Evolutionary conservation across 2,113 vertebrate species (phyloP).

Genomic region (Morone chrysops): DNA sequence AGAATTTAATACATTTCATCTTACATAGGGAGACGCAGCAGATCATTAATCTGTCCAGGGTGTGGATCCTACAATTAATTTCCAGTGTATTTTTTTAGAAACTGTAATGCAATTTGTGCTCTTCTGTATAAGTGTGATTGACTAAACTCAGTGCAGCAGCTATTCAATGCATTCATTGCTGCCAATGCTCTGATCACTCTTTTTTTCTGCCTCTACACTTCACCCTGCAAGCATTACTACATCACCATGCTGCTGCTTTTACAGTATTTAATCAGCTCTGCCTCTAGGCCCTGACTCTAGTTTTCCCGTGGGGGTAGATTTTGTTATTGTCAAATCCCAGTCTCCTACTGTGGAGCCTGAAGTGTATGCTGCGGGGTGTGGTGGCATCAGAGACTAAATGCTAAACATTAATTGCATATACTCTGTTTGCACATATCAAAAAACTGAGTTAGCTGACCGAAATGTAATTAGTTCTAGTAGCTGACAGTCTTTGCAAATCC

Average conservation of each 20-base stretch:
- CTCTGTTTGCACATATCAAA: constrained; percentile 13
- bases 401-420: constrained; percentile 31
- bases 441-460: neutral
- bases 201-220: neutral
- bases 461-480: constrained; percentile 43
- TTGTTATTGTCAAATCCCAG: neutral
- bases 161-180: constrained; percentile 7
- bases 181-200: neutral
- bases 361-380: neutral
- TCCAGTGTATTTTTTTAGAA: too few relatives aligned
- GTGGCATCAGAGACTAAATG: constrained; percentile 6
- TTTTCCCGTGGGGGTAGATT: constrained; percentile 3
- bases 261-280: constrained; percentile 24
- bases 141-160: neutral
- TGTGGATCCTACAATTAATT: too few relatives aligned
- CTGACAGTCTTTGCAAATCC: constrained; percentile 23
- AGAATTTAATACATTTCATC: neutral
- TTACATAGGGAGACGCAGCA: neutral
- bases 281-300: constrained; percentile 12
- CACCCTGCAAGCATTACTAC: neutral
- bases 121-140: neutral
- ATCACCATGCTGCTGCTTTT: constrained; percentile 8
- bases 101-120: neutral
- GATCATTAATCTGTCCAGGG: neutral
- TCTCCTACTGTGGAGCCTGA: neutral